A percentile compares a stretch with the other conserved stretches of the same genome.
Evolutionary conservation across 2,113 vertebrate species (phyloP).

Genomic region (Fulica atra): DNA sequence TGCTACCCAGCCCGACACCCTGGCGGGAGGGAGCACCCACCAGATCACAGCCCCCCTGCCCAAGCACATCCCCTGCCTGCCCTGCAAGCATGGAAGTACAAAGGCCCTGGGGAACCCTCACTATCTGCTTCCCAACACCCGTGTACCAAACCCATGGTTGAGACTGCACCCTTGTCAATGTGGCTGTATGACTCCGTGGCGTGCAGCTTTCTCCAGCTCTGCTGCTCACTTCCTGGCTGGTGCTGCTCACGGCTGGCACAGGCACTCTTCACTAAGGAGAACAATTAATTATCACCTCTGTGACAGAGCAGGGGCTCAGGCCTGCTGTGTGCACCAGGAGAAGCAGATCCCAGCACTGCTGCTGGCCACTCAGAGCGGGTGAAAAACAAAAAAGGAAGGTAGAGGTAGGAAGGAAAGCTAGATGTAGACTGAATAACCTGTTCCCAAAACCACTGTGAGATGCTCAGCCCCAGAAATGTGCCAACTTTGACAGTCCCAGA

Average conservation of each 20-base stretch:
- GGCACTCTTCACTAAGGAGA: background rate
- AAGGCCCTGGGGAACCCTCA: background rate
- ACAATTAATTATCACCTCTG: background rate
- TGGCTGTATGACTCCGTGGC: fast-evolving
- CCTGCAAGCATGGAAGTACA: background rate
- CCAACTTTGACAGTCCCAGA: background rate
- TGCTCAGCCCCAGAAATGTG: background rate
- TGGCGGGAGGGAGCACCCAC: background rate
- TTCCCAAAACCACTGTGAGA: background rate
- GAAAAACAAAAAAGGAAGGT: background rate
- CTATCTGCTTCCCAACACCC: background rate
- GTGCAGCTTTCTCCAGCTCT: background rate
- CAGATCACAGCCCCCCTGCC: background rate
- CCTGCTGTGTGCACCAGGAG: fast-evolving
- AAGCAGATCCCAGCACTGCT: background rate
- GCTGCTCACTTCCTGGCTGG: fast-evolving
- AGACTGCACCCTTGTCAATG: too few relatives aligned
- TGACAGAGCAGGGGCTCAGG: background rate
- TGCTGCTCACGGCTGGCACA: background rate
- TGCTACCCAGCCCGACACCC: background rate
- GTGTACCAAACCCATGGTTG: fast-evolving
- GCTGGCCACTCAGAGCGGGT: background rate
- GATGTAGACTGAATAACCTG: background rate
- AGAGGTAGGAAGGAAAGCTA: background rate
- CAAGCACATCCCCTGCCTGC: background rate